phyloP scores from a whole-genome alignment of 2,888 invertebrate genomes.

The Drosophila testacea region DNA sequence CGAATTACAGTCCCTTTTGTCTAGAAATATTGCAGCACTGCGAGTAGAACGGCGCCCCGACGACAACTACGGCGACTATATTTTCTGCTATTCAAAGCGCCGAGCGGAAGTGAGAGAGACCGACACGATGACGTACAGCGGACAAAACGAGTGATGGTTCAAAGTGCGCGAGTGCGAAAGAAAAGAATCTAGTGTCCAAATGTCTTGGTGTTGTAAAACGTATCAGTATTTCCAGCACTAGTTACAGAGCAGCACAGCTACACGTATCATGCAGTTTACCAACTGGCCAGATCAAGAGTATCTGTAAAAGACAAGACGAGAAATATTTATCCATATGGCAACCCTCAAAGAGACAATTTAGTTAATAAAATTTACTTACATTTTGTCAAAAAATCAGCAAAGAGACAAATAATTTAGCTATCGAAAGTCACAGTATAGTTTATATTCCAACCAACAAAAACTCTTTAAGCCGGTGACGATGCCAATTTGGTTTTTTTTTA shows the following conservation, averaged over 20 bases:
- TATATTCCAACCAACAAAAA: constrained; percentile 44
- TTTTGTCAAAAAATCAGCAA: constrained; percentile 10
- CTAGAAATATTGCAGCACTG: constrained; percentile 78
- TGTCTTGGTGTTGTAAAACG: constrained; percentile 49
- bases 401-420: constrained; percentile 35
- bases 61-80: constrained; percentile 73
- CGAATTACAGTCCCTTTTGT: constrained; percentile 64
- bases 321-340: constrained; percentile 41
- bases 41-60: constrained; percentile 78
- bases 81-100: constrained; percentile 47
- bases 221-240: constrained; percentile 40
- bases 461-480: constrained; percentile 54
- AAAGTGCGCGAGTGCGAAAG: constrained; percentile 39
- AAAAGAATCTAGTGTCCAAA: constrained; percentile 38
- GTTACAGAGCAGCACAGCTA: constrained; percentile 55
- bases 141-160: constrained; percentile 26
- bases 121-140: constrained; percentile 50
- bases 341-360: constrained; percentile 19
- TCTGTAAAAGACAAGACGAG: constrained; percentile 34
- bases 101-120: constrained; percentile 54
- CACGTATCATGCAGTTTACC: constrained; percentile 22
- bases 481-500: constrained; percentile 37
- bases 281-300: constrained; percentile 64
- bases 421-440: constrained; percentile 36
- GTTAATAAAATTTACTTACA: constrained; percentile 39